Base-by-base conservation (phyloP, 1,140 invertebrate species). In the Eufriesea mexicana region DNA sequence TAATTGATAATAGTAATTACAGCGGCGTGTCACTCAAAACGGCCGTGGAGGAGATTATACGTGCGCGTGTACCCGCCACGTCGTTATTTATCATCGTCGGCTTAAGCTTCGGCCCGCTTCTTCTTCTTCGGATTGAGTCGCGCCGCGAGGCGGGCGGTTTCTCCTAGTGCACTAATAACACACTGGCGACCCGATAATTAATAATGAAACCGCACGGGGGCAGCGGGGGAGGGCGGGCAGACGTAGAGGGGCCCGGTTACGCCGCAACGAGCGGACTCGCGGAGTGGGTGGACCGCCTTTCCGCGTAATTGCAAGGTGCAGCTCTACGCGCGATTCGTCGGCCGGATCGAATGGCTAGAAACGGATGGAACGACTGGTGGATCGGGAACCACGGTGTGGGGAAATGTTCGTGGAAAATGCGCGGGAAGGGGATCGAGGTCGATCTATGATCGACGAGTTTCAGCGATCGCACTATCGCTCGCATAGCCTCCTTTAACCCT, bases 1-100 rank as follows among this genome's bases (percentile, higher is more conserved):
- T 81, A 87, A 84, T 86, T 92, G 93, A 94, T 93, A 93, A 92
- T 89, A 91, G 91, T 93, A 92, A 93, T 94, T 94, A 92, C 89
- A 73, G 84, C 84, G 84, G 79, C 90, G 90, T 92, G 90, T 93
- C 92, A 90, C 89, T 91, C 89, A 79, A 57, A 55, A 72, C 68
- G 88, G 90, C 91, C 61, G 86, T 86, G 90, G 72, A 90, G 78
- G 77, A 61, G 68, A 86, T 80, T 79, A 67, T 49, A 73, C 45
- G 59, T 79, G 73, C 80, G 72, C 79, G 70, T 67, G 70, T 68
- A 74, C 20, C 61, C 64, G 79, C 68, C 71, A 83, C 85, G 71
- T 74, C 86, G 83, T 90, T 90, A 91, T 92, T 93, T 91, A 91
- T 93, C 91, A 92, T 89, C 84, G 87, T 78, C 88, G 90, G 90